These are phyloP conservation scores for Pseudococcus viburni DNA, from an alignment of 2,888 invertebrate genomes.

Conservation along the genomic window DNA sequence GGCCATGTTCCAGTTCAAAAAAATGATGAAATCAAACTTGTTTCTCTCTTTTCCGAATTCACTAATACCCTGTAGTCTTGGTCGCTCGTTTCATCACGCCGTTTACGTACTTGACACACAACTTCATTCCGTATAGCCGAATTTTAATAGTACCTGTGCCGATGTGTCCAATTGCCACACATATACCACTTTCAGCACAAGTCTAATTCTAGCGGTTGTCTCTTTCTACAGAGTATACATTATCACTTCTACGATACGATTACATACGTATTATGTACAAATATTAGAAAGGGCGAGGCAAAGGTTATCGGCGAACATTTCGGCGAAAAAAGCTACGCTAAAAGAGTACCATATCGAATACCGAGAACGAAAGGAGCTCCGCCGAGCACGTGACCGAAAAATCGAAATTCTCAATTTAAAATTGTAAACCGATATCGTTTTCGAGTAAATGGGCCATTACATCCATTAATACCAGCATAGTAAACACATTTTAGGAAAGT, in stretches of 20 bases:
- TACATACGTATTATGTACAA: background rate
- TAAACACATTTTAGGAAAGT: background rate
- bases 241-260: background rate
- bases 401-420: background rate
- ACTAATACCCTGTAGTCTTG: background rate
- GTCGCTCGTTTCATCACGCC: background rate
- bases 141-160: background rate
- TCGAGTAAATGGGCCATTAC: background rate
- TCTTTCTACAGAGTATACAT: background rate
- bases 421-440: background rate
- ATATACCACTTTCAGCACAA: background rate
- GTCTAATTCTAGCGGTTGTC: background rate
- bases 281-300: background rate
- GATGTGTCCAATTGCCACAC: background rate
- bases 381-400: background rate
- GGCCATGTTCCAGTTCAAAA: constrained; percentile 31
- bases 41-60: constrained; percentile 6
- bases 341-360: background rate
- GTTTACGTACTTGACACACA: background rate
- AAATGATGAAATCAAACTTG: constrained; percentile 21
- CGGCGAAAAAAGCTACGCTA: background rate
- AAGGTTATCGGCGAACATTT: background rate
- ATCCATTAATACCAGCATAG: background rate
- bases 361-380: background rate
- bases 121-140: constrained; percentile 1